Base-by-base conservation (phyloP, 2,113 vertebrate species). In the Anarhynchus alexandrinus region DNA sequence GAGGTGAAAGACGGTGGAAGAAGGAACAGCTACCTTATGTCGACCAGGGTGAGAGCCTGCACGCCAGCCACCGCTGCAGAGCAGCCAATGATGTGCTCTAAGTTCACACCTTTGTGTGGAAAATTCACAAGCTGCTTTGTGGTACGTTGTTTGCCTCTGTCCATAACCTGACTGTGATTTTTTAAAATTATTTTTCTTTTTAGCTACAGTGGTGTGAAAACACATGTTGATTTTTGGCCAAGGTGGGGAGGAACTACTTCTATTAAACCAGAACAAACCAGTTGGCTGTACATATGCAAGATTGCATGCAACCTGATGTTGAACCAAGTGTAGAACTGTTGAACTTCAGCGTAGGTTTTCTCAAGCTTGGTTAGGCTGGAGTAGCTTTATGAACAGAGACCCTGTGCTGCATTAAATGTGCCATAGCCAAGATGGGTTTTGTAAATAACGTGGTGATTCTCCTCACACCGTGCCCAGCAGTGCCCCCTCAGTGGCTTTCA, bases 271-370 rank as follows among this genome's bases (percentile, higher is more conserved):
- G 38, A 71, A 38, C 20, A 57, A 88, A 40, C 19, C 26, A 55
- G 18, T 38, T 0, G 0, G 32, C n/a, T 91, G 12, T 62, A 82
- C 4, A 5, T 14, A 78, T 2, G 8, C 27, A 72, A 19, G 12
- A 30, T 29, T 55, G 27, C 52, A 27, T 49, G 36, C 43, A 78
- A 32, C 4, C 30, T 69, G 10, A 12, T 49, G 27, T 43, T 54
- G 57, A 52, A 57, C 30, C 1, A 1, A 70, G 81, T n/a, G n/a
- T n/a, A n/a, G n/a, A n/a, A n/a, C n/a, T n/a, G n/a, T 71, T 79
- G 90, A 73, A 47, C 23, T 84, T 76, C 40, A 70, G 2, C 4
- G 3, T 7, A 83, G 67, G 66, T 66, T 81, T 86, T 83, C 65
- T 91, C 51, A 62, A 74, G 32, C 29, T 74, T 65, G n/a, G n/a